Conservation (phyloP, 2,888 invertebrate species). For the Pheosia tremula region DNA sequence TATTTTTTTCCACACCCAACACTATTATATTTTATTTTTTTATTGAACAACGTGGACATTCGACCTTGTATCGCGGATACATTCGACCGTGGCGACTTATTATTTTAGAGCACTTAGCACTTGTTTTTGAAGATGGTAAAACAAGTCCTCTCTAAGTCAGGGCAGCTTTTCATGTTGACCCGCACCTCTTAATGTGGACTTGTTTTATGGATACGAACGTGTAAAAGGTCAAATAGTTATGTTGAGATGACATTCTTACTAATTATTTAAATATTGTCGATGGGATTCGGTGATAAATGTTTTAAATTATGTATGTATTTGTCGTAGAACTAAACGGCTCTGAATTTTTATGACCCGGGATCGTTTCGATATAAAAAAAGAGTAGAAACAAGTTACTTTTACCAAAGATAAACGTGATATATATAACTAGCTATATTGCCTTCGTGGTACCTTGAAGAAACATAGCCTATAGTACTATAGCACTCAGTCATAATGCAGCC, state of each 20-base stretch:
- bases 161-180: constrained; percentile 25
- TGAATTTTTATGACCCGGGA: constrained; percentile 3
- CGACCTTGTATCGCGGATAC: constrained; percentile 27
- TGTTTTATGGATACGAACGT: constrained; percentile 21
- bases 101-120: constrained; percentile 42
- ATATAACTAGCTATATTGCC: no score
- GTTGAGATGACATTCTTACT: constrained; percentile 26
- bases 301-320: constrained; percentile 11
- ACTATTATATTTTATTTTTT: constrained; percentile 1
- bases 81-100: constrained; percentile 17
- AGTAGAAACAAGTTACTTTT: not conserved
- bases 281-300: constrained; percentile 8
- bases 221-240: constrained; percentile 37
- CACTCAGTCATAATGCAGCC: no score
- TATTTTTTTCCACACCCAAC: not conserved
- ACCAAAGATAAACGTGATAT: no score
- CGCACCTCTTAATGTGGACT: constrained; percentile 32
- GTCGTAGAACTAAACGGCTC: constrained; percentile 15
- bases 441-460: no score
- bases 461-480: no score
- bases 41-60: not conserved
- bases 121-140: constrained; percentile 20
- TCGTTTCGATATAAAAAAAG: no score
- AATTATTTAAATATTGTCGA: constrained; percentile 21
- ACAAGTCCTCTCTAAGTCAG: constrained; percentile 32